Conservation (phyloP, 1,140 invertebrate species). For the Pantala flavescens region DNA sequence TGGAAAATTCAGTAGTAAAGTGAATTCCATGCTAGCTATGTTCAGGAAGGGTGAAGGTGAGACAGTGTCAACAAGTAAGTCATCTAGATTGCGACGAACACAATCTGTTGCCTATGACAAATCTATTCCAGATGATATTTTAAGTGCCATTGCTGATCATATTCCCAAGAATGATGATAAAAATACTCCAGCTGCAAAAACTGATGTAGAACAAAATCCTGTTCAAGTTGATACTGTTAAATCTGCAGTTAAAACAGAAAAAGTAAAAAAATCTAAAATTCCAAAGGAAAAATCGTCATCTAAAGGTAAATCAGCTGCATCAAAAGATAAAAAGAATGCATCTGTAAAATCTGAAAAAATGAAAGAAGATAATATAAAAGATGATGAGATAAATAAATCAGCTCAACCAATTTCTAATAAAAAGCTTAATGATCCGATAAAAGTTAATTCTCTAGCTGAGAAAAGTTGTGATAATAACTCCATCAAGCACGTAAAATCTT, state of each 20-base stretch:
- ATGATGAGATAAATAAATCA: too few species aligned
- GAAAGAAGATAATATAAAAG: too few species aligned
- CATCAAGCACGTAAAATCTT: too few species aligned
- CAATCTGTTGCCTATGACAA: conserved; percentile 21
- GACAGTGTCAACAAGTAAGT: not conserved
- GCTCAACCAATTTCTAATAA: too few species aligned
- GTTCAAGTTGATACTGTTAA: conserved; percentile 8
- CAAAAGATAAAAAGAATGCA: not conserved
- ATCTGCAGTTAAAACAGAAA: conserved; percentile 12
- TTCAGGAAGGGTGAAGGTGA: conserved; percentile 55
- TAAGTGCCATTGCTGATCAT: not conserved
- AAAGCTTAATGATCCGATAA: too few species aligned
- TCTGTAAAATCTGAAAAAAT: too few species aligned
- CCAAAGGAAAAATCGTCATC: not conserved
- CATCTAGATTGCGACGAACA: conserved; percentile 20
- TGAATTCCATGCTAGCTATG: conserved; percentile 50
- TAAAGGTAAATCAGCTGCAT: not conserved
- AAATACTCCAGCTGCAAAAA: not conserved
- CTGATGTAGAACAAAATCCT: not conserved
- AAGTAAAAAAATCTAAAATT: not conserved
- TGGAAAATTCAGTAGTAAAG: conserved; percentile 29
- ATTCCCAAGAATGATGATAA: not conserved
- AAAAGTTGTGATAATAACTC: too few species aligned
- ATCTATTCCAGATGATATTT: not conserved
- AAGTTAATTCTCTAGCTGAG: too few species aligned